phyloP scores from a whole-genome alignment of 2,113 vertebrate species.

The Albula glossodonta region DNA sequence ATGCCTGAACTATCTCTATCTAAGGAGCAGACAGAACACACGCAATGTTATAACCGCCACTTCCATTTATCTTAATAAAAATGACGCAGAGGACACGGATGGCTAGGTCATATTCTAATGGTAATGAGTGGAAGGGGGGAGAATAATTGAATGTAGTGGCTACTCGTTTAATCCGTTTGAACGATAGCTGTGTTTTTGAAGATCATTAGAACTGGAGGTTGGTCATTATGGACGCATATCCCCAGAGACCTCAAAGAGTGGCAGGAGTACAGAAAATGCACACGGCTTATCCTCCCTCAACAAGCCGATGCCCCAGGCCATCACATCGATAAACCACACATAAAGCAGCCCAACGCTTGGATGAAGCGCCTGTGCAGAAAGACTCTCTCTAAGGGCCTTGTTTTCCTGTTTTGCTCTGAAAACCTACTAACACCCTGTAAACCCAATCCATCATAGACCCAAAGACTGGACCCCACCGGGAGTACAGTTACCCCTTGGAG shows the following conservation, averaged over 20 bases:
- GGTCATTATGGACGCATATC: neutral
- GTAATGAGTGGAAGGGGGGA: neutral
- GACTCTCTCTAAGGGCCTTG: conserved; percentile 10
- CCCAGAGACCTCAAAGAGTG: neutral
- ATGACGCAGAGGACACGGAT: neutral
- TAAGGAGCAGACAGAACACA: neutral
- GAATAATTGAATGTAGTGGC: conserved; percentile 21
- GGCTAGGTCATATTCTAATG: conserved; percentile 15
- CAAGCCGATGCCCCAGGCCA: neutral
- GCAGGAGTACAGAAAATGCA: neutral
- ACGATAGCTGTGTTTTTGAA: conserved; percentile 1
- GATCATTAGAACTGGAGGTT: conserved; percentile 6
- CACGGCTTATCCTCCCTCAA: conserved; percentile 7
- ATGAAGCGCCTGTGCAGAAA: neutral
- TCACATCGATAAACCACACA: neutral
- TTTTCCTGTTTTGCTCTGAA: conserved; percentile 12
- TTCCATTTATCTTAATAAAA: conserved; percentile 18
- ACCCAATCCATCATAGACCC: conserved; percentile 61
- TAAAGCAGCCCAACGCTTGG: neutral
- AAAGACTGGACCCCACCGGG: conserved; percentile 57
- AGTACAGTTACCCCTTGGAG: conserved; percentile 47
- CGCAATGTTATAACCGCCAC: neutral
- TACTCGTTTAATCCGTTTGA: neutral
- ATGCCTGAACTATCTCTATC: neutral
- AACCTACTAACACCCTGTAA: conserved; percentile 30